phyloP scores from a whole-genome alignment of 2,113 vertebrate species.

The Isichthys henryi region DNA sequence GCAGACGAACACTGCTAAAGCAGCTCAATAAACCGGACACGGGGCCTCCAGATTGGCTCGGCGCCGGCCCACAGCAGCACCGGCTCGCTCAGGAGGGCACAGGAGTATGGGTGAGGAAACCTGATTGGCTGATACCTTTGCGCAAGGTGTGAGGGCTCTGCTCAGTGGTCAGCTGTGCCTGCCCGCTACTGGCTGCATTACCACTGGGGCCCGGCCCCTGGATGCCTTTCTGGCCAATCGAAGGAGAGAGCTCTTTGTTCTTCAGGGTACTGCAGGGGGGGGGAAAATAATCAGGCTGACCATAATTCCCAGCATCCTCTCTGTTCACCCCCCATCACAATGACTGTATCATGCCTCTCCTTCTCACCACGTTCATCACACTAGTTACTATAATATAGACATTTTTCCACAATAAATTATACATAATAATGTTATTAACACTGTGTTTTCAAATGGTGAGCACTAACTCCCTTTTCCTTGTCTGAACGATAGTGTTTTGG shows the following conservation, averaged over 20 bases:
- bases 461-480: not conserved
- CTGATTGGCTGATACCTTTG: slow-evolving; percentile 64
- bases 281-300: not conserved
- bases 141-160: slow-evolving; percentile 82
- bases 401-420: not conserved
- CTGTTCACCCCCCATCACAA: not conserved
- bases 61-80: not conserved
- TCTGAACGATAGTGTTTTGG: not conserved
- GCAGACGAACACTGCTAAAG: not conserved
- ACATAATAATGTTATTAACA: not conserved
- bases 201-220: slow-evolving; percentile 62
- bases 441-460: not conserved
- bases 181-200: slow-evolving; percentile 55
- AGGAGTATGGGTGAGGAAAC: not conserved
- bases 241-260: slow-evolving; percentile 80
- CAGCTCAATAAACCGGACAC: not conserved
- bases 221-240: slow-evolving; percentile 77
- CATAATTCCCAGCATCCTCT: not conserved
- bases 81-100: not conserved
- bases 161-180: slow-evolving; percentile 67
- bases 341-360: slow-evolving; percentile 30
- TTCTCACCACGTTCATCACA: not conserved
- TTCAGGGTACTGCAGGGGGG: slow-evolving; percentile 66
- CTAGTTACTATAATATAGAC: not conserved
- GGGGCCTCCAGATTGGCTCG: not conserved